Percentiles rank a stretch among this genome's conserved stretches.
These are phyloP conservation scores for Tiliacea aurago DNA, from an alignment of 2,888 invertebrate genomes.

Conservation along the genomic window DNA sequence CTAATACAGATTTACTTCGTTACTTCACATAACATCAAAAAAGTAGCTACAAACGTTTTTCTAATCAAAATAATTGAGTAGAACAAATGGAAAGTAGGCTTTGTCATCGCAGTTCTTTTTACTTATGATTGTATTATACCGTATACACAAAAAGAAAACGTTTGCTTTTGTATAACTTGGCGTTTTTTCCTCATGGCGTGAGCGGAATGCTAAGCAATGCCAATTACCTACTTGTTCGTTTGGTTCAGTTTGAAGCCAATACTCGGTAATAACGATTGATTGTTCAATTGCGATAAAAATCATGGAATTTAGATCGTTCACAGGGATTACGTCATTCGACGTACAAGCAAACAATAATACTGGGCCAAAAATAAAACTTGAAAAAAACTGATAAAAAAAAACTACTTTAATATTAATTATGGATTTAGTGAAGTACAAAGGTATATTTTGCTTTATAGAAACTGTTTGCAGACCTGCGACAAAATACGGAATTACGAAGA, in stretches of 20 bases:
- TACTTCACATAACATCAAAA: slow-evolving; percentile 30
- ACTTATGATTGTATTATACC: slow-evolving; percentile 59
- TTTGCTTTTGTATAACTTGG: slow-evolving; percentile 42
- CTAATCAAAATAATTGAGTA: slow-evolving; percentile 59
- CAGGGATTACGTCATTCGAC: background rate
- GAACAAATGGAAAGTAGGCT: slow-evolving; percentile 49
- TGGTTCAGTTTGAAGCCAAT: slow-evolving; percentile 18
- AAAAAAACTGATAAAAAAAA: background rate
- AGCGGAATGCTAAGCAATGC: slow-evolving; percentile 37
- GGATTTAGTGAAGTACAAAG: background rate
- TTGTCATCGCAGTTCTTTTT: slow-evolving; percentile 44
- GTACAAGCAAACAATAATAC: background rate
- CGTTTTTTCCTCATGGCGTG: slow-evolving; percentile 44
- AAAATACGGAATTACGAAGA: background rate
- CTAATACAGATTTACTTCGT: slow-evolving; percentile 11
- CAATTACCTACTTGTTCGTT: slow-evolving; percentile 29
- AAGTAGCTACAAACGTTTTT: slow-evolving; percentile 46
- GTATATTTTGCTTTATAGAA: background rate
- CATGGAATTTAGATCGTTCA: background rate
- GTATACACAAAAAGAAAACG: slow-evolving; percentile 37
- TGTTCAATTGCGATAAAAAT: slow-evolving; percentile 9
- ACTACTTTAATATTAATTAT: too few species aligned
- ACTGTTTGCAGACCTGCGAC: background rate
- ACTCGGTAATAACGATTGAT: slow-evolving; percentile 38
- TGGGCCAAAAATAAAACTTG: background rate